phyloP scores from a whole-genome alignment of 2,113 vertebrate genomes.

The Ranitomeya variabilis region DNA sequence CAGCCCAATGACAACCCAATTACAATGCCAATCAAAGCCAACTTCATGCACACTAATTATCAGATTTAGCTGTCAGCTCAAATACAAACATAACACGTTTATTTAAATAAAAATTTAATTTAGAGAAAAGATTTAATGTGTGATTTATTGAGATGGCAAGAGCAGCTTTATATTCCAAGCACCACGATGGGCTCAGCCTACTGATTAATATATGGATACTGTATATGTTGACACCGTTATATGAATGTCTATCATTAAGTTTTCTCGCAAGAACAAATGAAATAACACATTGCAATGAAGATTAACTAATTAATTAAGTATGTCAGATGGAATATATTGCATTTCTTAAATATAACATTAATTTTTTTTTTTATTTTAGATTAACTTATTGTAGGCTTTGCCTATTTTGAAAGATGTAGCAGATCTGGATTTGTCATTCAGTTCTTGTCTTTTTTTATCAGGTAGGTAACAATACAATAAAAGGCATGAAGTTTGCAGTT shows the following conservation, averaged over 20 bases:
- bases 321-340: not conserved
- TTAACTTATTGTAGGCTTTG: not conserved
- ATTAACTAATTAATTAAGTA: not conserved
- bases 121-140: conserved; percentile 84
- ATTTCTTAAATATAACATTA: not conserved
- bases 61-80: conserved; percentile 99
- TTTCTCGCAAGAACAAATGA: not conserved
- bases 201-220: not conserved
- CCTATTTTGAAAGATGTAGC: not conserved
- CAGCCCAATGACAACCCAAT: conserved; percentile 99
- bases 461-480: not conserved
- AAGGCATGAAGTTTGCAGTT: too few species aligned
- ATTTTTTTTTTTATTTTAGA: not conserved
- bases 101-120: conserved; percentile 99
- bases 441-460: not conserved
- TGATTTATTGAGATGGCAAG: conserved; percentile 82
- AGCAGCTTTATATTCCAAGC: conserved; percentile 77
- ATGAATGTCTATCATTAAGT: not conserved
- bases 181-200: conserved; percentile 75
- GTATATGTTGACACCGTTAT: not conserved
- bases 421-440: not conserved
- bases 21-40: conserved; percentile 99
- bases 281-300: not conserved
- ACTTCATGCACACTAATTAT: conserved; percentile 99
- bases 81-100: conserved; percentile 99